Conservation (phyloP, 1,140 invertebrate species). For the Eumaeus atala region DNA sequence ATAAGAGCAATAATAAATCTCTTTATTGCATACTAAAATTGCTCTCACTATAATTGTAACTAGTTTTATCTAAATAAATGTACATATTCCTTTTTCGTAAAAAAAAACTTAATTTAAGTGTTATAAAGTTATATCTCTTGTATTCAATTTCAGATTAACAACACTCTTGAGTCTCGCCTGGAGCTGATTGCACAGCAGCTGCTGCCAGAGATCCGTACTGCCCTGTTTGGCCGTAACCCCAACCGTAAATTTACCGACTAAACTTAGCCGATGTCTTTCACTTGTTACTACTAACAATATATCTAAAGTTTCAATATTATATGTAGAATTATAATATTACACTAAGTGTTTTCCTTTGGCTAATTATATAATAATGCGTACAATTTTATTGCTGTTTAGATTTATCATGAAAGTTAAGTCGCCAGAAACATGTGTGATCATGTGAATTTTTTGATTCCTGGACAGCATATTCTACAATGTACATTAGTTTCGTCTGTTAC, state of each 20-base stretch:
- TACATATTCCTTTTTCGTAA: too few relatives aligned
- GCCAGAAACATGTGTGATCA: conserved; percentile 58
- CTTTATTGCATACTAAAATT: too few relatives aligned
- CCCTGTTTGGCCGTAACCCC: conserved; percentile 94
- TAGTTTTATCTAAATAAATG: too few relatives aligned
- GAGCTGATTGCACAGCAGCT: conserved; percentile 96
- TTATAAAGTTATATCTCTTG: too few relatives aligned
- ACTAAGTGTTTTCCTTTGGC: conserved; percentile 69
- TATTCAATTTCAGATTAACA: conserved; percentile 81
- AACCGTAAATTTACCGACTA: conserved; percentile 98
- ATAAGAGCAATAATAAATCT: too few relatives aligned
- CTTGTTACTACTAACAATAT: conserved; percentile 54
- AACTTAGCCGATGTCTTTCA: conserved; percentile 42
- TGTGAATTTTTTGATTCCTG: conserved; percentile 48
- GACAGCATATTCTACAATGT: conserved; percentile 35
- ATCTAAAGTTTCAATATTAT: conserved; percentile 51
- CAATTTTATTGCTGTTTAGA: conserved; percentile 63
- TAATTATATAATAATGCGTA: conserved; percentile 68
- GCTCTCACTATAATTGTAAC: too few relatives aligned
- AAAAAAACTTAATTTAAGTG: conserved; percentile 4
- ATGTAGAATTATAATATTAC: conserved; percentile 55
- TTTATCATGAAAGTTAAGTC: conserved; percentile 47
- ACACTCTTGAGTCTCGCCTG: conserved; percentile 95
- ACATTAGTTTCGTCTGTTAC: conserved; percentile 56
- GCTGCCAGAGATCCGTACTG: conserved; percentile 93